Evolutionary conservation across 2,888 invertebrate genomes (phyloP), one percentile per base, ranked within the genome.

Genomic region (Chrysolina americana): DNA sequence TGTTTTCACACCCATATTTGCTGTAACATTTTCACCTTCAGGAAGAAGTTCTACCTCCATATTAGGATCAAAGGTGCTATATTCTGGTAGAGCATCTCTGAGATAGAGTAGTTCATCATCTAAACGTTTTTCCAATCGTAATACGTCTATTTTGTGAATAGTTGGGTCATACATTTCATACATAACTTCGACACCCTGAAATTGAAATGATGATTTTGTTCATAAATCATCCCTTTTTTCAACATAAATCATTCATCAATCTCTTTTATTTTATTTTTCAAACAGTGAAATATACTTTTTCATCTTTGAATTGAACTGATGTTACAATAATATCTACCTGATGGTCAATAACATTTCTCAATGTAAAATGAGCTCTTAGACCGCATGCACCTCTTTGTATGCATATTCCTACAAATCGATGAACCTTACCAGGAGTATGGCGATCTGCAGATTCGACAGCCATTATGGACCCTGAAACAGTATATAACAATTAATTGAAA

Each of bases 151-250:
- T 85, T 92, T 94, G 82, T 94, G 94, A 77, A 99, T 92, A 0
- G 95, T 93, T 15, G 99, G 99, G 88, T 97, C 98, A 85, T 99
- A 99, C 85, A 99, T 89, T 76, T 98, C 94, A 89, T 95, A 98
- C 79, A 90, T 87, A 80, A 95, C 90, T 89, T 94, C 94, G 65
- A 93, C 85, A 72, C 90, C 89, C 88, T 86, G 47, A 82, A 82
- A 78, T 36, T 21, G 4, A 59, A 62, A 59, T n/a, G n/a, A 50
- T 41, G 1, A 41, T 36, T 36, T 36, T 36, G 36, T 36, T 36
- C 36, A 36, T 6, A 36, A 36, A 8, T 36, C 4, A 36, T n/a
- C n/a, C n/a, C n/a, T n/a, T n/a, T n/a, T n/a, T n/a, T n/a, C 3
- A 36, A 36, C 8, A 0, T 36, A 8, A 36, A 36, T 36, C 36